Evolutionary conservation across 2,888 invertebrate genomes (phyloP).

Genomic region (Drosophila paramelanica): DNA sequence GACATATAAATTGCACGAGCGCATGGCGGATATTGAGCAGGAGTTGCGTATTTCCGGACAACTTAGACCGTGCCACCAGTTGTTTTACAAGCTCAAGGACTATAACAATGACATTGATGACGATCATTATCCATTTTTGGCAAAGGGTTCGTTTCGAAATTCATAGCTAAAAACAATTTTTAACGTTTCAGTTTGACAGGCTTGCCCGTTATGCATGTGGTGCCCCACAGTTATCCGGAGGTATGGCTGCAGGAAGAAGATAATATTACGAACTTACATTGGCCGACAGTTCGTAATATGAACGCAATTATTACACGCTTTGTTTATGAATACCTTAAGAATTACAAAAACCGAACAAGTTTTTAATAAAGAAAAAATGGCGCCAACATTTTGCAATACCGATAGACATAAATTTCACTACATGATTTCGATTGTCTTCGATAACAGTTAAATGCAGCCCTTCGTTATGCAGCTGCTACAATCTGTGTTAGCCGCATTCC

Average conservation of each 20-base stretch:
- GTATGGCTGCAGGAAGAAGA: slow-evolving; percentile 95
- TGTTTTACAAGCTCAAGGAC: slow-evolving; percentile 89
- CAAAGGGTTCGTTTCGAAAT: slow-evolving; percentile 76
- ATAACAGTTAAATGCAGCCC: slow-evolving; percentile 26
- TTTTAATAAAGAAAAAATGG: neutral
- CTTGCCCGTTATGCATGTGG: slow-evolving; percentile 92
- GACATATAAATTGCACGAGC: slow-evolving; percentile 91
- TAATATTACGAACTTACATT: slow-evolving; percentile 85
- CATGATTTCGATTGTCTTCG: slow-evolving; percentile 1
- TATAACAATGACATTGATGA: slow-evolving; percentile 91
- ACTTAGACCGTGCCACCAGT: slow-evolving; percentile 86
- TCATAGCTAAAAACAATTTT: neutral
- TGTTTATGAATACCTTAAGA: slow-evolving; percentile 30
- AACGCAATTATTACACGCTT: slow-evolving; percentile 45
- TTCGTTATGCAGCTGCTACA: slow-evolving; percentile 26
- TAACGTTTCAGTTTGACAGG: slow-evolving; percentile 15
- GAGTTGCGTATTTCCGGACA: slow-evolving; percentile 86
- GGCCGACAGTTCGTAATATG: slow-evolving; percentile 56
- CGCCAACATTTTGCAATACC: slow-evolving; percentile 4
- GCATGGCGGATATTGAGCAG: slow-evolving; percentile 89
- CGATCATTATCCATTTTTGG: slow-evolving; percentile 93
- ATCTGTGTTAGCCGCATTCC: slow-evolving; percentile 32
- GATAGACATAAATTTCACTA: slow-evolving; percentile 3
- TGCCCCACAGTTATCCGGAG: slow-evolving; percentile 94
- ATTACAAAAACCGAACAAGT: neutral